phyloP scores from a whole-genome alignment of 2,797 vertebrate genomes.

The Pseudochirops cupreus region DNA sequence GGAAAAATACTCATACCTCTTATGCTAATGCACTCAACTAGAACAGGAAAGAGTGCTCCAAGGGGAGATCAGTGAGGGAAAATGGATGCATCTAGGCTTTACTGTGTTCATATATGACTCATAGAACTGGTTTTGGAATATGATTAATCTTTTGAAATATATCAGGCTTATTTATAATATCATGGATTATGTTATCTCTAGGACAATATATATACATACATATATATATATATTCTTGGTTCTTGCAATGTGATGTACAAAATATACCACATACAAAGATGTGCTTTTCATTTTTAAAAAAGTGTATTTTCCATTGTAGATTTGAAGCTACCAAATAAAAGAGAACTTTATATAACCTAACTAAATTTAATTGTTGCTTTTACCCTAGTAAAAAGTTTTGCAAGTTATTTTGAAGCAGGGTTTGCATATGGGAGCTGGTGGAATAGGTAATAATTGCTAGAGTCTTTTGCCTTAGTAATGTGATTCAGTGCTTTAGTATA shows the following conservation, averaged over 20 bases:
- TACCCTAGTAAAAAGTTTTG: background rate
- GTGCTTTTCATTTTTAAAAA: background rate
- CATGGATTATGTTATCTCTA: background rate
- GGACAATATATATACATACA: background rate
- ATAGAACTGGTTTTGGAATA: background rate
- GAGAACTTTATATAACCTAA: background rate
- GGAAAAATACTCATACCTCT: background rate
- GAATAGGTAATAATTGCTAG: background rate
- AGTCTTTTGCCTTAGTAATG: background rate
- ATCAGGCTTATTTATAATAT: background rate
- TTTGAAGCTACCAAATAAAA: background rate
- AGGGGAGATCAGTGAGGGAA: background rate
- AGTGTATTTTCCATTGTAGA: background rate
- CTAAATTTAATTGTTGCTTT: background rate
- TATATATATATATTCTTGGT: background rate
- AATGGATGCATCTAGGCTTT: background rate
- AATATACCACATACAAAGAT: background rate
- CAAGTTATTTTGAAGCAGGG: background rate
- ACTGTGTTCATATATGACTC: background rate
- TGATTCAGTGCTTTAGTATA: background rate
- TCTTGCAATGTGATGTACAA: background rate
- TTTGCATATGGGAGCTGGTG: background rate
- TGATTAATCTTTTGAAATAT: background rate
- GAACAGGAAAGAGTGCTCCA: background rate
- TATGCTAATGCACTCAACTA: background rate